Evolutionary conservation across 2,797 vertebrate species (phyloP).

Genomic region (Amphiprion clarkii): DNA sequence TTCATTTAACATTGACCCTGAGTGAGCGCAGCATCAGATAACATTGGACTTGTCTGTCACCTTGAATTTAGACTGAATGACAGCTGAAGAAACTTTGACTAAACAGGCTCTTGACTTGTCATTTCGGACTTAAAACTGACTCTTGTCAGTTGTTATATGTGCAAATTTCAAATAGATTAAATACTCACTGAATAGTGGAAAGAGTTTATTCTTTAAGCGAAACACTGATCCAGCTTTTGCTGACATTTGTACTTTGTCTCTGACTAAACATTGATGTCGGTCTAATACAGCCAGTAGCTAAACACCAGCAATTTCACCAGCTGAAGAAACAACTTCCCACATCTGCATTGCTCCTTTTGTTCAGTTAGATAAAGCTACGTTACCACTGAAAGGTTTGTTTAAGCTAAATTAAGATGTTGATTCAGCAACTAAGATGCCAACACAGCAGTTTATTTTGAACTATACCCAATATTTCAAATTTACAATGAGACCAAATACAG

Average conservation of each 20-base stretch:
- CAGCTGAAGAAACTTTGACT: constrained; percentile 42
- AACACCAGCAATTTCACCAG: not conserved
- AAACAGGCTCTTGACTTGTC: constrained; percentile 37
- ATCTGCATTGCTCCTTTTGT: not conserved
- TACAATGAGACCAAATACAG: constrained; percentile 12
- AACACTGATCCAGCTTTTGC: constrained; percentile 35
- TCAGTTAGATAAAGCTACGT: constrained; percentile 18
- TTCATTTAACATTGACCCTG: constrained; percentile 17
- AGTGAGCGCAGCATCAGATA: not conserved
- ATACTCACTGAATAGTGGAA: constrained; percentile 31
- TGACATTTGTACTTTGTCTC: constrained; percentile 27
- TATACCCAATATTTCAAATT: constrained; percentile 12
- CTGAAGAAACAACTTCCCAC: not conserved
- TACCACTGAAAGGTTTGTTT: not conserved
- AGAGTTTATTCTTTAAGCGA: constrained; percentile 49
- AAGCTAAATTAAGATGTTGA: constrained; percentile 44
- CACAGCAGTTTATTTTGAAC: constrained; percentile 6
- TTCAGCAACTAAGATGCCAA: constrained; percentile 33
- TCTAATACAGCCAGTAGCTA: not conserved
- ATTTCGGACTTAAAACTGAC: constrained; percentile 35
- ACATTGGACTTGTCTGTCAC: constrained; percentile 32
- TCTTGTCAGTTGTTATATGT: constrained; percentile 44
- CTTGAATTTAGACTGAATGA: constrained; percentile 26
- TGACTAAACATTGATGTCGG: constrained; percentile 15
- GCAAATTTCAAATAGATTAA: constrained; percentile 44